phyloP scores from a whole-genome alignment of 1,140 invertebrate species.

The Linepithema humile region DNA sequence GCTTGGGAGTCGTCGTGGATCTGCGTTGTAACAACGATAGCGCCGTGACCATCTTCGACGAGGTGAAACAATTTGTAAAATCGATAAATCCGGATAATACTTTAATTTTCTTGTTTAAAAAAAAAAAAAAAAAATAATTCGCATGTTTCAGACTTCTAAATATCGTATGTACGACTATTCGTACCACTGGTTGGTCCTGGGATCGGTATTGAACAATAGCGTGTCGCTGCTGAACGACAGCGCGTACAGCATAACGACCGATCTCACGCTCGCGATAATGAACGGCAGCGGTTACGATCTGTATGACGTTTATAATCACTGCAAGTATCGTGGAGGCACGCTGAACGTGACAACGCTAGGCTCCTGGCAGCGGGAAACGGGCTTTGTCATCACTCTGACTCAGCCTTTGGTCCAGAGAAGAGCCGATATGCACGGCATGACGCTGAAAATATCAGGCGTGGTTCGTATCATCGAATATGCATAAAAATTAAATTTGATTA shows the following conservation, averaged over 20 bases:
- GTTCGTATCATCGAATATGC: conserved; percentile 60
- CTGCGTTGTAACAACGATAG: conserved; percentile 63
- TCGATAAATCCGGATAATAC: background rate
- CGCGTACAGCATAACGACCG: conserved; percentile 71
- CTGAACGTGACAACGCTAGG: conserved; percentile 73
- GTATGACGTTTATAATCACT: conserved; percentile 75
- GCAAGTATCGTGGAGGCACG: conserved; percentile 71
- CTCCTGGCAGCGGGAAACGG: conserved; percentile 56
- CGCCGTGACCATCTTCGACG: conserved; percentile 60
- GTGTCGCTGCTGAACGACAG: conserved; percentile 67
- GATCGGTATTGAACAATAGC: conserved; percentile 59
- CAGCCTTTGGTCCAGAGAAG: conserved; percentile 69
- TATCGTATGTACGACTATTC: conserved; percentile 70
- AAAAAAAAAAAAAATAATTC: background rate
- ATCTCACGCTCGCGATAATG: conserved; percentile 66
- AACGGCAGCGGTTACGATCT: conserved; percentile 56
- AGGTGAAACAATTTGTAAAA: conserved; percentile 54
- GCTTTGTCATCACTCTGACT: conserved; percentile 64
- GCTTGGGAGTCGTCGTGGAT: conserved; percentile 69
- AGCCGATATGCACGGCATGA: conserved; percentile 72
- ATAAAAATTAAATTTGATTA: background rate
- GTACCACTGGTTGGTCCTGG: conserved; percentile 74
- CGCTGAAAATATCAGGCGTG: conserved; percentile 67
- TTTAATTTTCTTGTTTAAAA: background rate
- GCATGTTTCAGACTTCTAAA: conserved; percentile 58